A percentile compares a stretch with the other conserved stretches of the same genome.
phyloP scores from a whole-genome alignment of 2,888 invertebrate genomes.

The Leptura quadrifasciata region DNA sequence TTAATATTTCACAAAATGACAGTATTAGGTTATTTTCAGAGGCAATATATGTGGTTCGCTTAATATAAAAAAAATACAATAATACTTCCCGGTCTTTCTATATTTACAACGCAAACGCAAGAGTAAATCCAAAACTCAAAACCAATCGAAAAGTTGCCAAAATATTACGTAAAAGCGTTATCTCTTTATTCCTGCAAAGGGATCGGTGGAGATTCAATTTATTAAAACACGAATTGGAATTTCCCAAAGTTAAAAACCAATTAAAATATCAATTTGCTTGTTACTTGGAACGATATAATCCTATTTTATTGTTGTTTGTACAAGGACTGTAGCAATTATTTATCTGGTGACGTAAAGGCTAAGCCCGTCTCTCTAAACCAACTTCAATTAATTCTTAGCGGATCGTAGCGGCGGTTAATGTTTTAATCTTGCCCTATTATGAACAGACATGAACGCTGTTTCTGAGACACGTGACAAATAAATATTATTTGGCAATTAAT shows the following conservation, averaged over 20 bases:
- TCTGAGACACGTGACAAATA: constrained; percentile 3
- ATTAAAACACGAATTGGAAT: constrained; percentile 5
- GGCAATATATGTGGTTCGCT: too few species aligned
- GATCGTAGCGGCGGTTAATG: constrained; percentile 35
- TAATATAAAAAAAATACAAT: too few species aligned
- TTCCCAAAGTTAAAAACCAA: constrained; percentile 21
- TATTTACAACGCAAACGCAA: not conserved
- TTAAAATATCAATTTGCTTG: constrained; percentile 32
- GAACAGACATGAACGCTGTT: constrained; percentile 29
- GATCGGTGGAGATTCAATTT: not conserved
- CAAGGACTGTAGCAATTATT: constrained; percentile 36
- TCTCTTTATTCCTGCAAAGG: not conserved
- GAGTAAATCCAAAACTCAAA: not conserved
- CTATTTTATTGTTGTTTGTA: constrained; percentile 1
- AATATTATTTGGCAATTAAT: constrained; percentile 22
- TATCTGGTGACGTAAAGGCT: constrained; percentile 39
- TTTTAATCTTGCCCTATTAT: constrained; percentile 36
- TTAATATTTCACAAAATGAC: too few species aligned
- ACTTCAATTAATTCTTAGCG: constrained; percentile 44
- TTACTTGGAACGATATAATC: constrained; percentile 18
- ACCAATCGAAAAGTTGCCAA: not conserved
- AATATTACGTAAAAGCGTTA: not conserved
- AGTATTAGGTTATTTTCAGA: too few species aligned
- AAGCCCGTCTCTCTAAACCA: constrained; percentile 37
- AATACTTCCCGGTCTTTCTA: too few species aligned